Evolutionary conservation across 2,888 invertebrate genomes (phyloP), one percentile per base, ranked within the genome.

Genomic region (Pardosa pseudoannulata): DNA sequence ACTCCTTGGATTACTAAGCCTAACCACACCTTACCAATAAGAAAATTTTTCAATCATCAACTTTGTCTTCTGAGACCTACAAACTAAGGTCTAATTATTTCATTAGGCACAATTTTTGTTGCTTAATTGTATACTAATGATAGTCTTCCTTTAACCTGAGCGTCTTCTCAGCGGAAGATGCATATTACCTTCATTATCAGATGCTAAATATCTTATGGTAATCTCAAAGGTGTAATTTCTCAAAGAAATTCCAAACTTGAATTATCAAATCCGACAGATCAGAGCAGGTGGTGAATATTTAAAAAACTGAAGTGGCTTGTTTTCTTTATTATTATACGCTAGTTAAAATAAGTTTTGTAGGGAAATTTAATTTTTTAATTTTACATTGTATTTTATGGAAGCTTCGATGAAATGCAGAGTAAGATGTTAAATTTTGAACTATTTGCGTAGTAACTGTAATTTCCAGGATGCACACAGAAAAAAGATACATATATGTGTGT

Each of bases 11-110:
- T 50, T 80, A 41, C 65, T 80, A 73, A 80, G 46, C 65, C 65
- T 73, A 72, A 73, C 79, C 79, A 73, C 79, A 72, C 79, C 79
- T 80, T 65, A 80, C 70, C 65, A 80, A 56, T 70, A 70, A 78
- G 78, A 56, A 46, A 68, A 73, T 64, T 71, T 79, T 79, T 71
- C 56, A 79, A 79, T 71, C 76, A 67, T 68, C 64, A 56, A 70
- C 62, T 23, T 64, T 39, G 29, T 36, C n/a, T 46, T 32, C 27
- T 71, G 67, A 79, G 62, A 62, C 70, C 29, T 46, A 65, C 46
- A 72, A 72, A 80, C 67, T 29, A 32, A 41, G 27, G 19, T 32
- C 23, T 32, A 80, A 80, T 80, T 80, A 80, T 72, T 80, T 80
- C 72, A 80, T 80, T 72, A 72, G 73, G 36, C 23, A 9, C 13